Evolutionary conservation across 2,888 invertebrate species (phyloP).

Genomic region (Rhaphigaster nebulosa): DNA sequence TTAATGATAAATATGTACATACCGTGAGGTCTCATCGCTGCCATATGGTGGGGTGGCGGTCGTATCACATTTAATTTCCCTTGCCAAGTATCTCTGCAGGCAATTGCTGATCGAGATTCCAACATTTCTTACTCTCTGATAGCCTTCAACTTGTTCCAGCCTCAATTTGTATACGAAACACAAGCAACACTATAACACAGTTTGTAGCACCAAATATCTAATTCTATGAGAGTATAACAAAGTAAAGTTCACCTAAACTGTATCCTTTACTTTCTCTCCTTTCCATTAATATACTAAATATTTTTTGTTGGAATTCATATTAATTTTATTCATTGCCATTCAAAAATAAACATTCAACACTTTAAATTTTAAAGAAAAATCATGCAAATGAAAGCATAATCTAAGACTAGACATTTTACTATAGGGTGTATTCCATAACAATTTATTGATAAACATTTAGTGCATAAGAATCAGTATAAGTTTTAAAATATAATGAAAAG

Average conservation of each 20-base stretch:
- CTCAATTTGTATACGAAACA: slow-evolving; percentile 55
- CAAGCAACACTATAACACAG: slow-evolving; percentile 61
- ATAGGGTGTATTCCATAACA: slow-evolving; percentile 29
- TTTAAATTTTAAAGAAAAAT: slow-evolving; percentile 40
- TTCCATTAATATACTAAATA: neutral
- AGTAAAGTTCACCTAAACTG: slow-evolving; percentile 39
- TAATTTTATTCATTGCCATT: slow-evolving; percentile 28
- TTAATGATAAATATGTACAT: slow-evolving; percentile 66
- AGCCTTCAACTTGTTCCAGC: slow-evolving; percentile 49
- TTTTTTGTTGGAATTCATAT: neutral
- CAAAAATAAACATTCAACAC: slow-evolving; percentile 51
- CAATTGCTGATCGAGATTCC: slow-evolving; percentile 66
- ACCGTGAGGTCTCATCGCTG: slow-evolving; percentile 72
- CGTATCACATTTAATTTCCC: slow-evolving; percentile 66
- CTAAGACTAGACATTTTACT: slow-evolving; percentile 43
- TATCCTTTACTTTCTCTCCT: slow-evolving; percentile 36
- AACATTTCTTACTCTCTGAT: slow-evolving; percentile 65
- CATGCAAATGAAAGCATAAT: slow-evolving; percentile 44
- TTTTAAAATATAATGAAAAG: slow-evolving; percentile 18
- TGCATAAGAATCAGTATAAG: slow-evolving; percentile 31
- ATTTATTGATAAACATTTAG: slow-evolving; percentile 30
- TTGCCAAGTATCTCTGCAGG: slow-evolving; percentile 66
- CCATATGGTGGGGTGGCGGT: slow-evolving; percentile 69
- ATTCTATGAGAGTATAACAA: slow-evolving; percentile 26
- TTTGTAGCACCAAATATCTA: slow-evolving; percentile 51